Base-by-base conservation (phyloP, 2,888 invertebrate genomes). In the Callyntrura sp. region DNA sequence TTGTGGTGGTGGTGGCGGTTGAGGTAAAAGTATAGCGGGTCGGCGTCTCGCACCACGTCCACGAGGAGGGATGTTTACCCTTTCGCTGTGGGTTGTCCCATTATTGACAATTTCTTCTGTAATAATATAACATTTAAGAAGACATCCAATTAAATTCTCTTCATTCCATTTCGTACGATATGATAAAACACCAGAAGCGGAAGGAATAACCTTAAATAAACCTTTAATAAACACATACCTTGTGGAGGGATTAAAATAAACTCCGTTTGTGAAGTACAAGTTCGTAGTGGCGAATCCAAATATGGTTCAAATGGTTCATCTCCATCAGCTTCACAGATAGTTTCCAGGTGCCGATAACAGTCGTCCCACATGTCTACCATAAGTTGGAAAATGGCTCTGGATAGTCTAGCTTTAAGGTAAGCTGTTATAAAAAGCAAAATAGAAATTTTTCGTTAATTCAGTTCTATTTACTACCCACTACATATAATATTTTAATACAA, bases 241-340 rank as follows among this genome's bases (percentile, higher is more conserved):
- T 89, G 65, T 23, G 89, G 89, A n/a, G 89, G 62, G 25, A n/a
- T 65, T 4, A 14, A 17, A 2, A 79, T 11, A 35, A 20, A 84
- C n/a, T 89, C 89, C 2, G 78, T 84, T 8, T 78, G 79, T 5
- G 89, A 83, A 35, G 35, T 35, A 45, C 76, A 88, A 5, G 76
- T 83, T 20, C 35, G 20, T 3, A 76, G 25, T 0, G 83, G 88
- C 4, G 83, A 55, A n/a, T 25, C 51, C 78, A 55, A 5, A 55
- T n/a, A 55, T 23, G 55, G 81, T 17, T 60, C 43, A 43, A 81
- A 60, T 11, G 73, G 60, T 55, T 89, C 84, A 12, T 79, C 84
- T 23, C 84, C 89, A 14, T 89, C 89, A 5, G 78, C 17, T 17
- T 89, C 78, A n/a, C 78, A 78, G 25, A 78, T 35, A 6, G 45